Evolutionary conservation across 2,888 invertebrate species (phyloP), one percentile per base, ranked within the genome.

Genomic region (Gymnosoma rotundatum): DNA sequence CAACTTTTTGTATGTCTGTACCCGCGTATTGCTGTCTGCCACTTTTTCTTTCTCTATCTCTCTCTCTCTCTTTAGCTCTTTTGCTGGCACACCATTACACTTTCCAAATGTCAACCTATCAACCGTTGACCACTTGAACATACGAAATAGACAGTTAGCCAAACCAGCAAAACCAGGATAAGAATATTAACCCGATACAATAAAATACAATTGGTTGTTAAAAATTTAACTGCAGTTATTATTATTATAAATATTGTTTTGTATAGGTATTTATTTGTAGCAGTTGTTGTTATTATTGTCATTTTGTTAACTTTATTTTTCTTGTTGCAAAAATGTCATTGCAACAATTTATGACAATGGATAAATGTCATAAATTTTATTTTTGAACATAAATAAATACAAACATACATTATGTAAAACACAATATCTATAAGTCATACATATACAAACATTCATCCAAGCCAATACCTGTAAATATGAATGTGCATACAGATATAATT

Each of bases 281-380:
- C 63, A 61, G 48, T 66, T 63, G 52, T 36, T 64, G 76, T 42
- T 54, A 8, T 61, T 63, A 36, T 78, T 70, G 69, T 60, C 69
- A 69, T 75, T 54, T 48, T 69, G 63, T 61, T 42, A 5, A 73
- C 66, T 52, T 56, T 70, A 25, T 72, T 64, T 64, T 48, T 66
- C 38, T 42, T 42, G 18, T 70, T 78, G 82, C 79, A 83, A 64
- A 69, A 86, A 85, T 86, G 86, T 86, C 87, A 85, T 82, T 87
- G 86, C 86, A 87, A 87, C 87, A 87, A 87, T 87, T 87, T 87
- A 87, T 86, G 87, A 86, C 86, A 83, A 85, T 86, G 87, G 86
- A 86, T 86, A 86, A 87, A 86, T 85, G 86, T 83, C 82, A 87
- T 87, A 87, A 87, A 87, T 87, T 83, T 86, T 76, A 76, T 79